Evolutionary conservation across 2,113 vertebrate species (phyloP), one percentile per base, ranked within the genome.

Genomic region (Paratilapia polleni): DNA sequence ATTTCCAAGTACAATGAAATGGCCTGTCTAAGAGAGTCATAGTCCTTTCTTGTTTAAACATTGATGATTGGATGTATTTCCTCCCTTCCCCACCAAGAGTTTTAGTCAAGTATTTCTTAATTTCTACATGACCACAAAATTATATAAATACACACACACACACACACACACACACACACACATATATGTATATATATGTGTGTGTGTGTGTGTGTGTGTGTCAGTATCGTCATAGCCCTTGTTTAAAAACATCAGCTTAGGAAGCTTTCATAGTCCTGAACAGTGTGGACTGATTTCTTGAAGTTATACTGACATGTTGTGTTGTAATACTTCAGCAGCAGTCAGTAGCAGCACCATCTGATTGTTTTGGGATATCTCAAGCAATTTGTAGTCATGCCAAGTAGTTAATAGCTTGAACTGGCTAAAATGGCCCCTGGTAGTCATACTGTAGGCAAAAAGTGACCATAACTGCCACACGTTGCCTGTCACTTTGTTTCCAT

Each of bases 201-300:
- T n/a, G n/a, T n/a, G n/a, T n/a, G n/a, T n/a, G n/a, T n/a, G n/a
- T n/a, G n/a, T n/a, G n/a, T n/a, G n/a, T n/a, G n/a, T 34, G 6
- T 17, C 4, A 85, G 57, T 78, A 56, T 84, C 80, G 80, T 24
- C 56, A 87, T 31, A 83, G 36, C 84, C 60, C 22, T 57, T 87
- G 41, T 68, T 62, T 34, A 85, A 43, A 85, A 19, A 26, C 79
- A 89, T 85, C 80, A 78, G 59, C 38, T 92, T 87, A 62, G 38
- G 43, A 81, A 17, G 2, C 75, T 88, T 91, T 85, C 63, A 89
- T 85, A 63, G 28, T 22, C 77, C 36, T 79, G 38, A 60, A 80
- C 77, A 54, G 26, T 77, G 59, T 31, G 80, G 41, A 59, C 11
- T n/a, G 22, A 68, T 84, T 52, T 56, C 28, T 86, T 49, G 14